Evolutionary conservation across 2,888 invertebrate species (phyloP).

Genomic region (Antitype chi): DNA sequence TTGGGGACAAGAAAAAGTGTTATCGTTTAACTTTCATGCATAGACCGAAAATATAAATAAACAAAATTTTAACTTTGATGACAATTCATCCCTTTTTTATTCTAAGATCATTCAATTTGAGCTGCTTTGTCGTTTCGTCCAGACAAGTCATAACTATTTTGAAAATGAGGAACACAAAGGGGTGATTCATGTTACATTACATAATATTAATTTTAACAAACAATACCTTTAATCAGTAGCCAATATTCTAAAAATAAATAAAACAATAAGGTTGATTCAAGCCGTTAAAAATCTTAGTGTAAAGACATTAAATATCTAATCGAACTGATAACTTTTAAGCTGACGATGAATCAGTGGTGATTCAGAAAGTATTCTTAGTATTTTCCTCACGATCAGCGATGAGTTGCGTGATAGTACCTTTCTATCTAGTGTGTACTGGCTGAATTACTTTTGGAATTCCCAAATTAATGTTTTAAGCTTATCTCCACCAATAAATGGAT

Average conservation of each 20-base stretch:
- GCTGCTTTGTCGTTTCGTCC: too few relatives aligned
- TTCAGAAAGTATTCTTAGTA: slow-evolving; percentile 14
- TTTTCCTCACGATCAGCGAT: slow-evolving; percentile 7
- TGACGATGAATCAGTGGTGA: slow-evolving; percentile 28
- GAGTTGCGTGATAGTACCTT: neutral
- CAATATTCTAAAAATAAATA: slow-evolving; percentile 35
- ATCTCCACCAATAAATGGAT: neutral
- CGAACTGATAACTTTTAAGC: slow-evolving; percentile 32
- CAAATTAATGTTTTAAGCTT: neutral
- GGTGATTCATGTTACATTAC: neutral
- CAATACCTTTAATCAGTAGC: neutral
- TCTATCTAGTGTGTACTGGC: neutral
- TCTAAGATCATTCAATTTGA: too few relatives aligned
- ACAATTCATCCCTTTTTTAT: neutral
- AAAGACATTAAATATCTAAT: slow-evolving; percentile 18
- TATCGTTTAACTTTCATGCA: neutral
- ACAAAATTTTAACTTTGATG: neutral
- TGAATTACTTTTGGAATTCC: neutral
- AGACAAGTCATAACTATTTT: neutral
- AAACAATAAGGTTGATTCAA: slow-evolving; percentile 26
- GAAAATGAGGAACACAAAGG: neutral
- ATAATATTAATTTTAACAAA: neutral
- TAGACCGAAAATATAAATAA: neutral
- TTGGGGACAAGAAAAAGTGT: neutral
- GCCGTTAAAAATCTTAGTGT: slow-evolving; percentile 21